Evolutionary conservation across 1,140 invertebrate genomes (phyloP).

Genomic region (Tetragnatha versicolor): DNA sequence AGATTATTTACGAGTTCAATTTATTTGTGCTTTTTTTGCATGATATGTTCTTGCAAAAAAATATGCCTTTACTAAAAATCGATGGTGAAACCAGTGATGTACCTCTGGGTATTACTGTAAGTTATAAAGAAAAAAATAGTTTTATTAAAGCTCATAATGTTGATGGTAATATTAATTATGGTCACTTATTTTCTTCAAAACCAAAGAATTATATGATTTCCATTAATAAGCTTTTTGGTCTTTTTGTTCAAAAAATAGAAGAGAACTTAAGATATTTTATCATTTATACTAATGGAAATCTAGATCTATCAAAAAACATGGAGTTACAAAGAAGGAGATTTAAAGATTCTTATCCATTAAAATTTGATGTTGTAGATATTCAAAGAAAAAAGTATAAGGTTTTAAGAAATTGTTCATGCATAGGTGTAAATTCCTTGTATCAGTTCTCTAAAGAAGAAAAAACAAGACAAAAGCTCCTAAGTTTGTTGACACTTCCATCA

Average conservation of each 20-base stretch:
- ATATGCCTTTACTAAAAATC: slow-evolving; percentile 7
- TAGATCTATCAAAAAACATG: slow-evolving; percentile 13
- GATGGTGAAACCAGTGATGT: background rate
- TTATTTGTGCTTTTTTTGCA: slow-evolving; percentile 26
- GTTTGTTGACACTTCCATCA: slow-evolving; percentile 12
- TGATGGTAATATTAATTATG: slow-evolving; percentile 22
- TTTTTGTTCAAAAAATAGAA: slow-evolving; percentile 27
- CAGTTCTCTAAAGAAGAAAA: slow-evolving; percentile 10
- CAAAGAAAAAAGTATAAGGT: slow-evolving; percentile 7
- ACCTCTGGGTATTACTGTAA: slow-evolving; percentile 3
- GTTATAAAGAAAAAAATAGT: slow-evolving; percentile 13
- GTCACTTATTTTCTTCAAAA: slow-evolving; percentile 7
- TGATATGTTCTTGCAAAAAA: slow-evolving; percentile 24
- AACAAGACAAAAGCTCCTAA: slow-evolving; percentile 20
- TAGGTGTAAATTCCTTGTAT: slow-evolving; percentile 4
- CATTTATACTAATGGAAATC: background rate
- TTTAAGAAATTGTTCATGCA: slow-evolving; percentile 21
- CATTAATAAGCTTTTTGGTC: slow-evolving; percentile 20
- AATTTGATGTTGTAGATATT: slow-evolving; percentile 21
- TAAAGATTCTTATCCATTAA: slow-evolving; percentile 16
- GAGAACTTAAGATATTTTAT: no score
- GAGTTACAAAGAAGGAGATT: background rate
- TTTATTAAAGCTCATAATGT: slow-evolving; percentile 9
- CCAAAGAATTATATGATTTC: background rate
- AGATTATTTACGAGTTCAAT: slow-evolving; percentile 10